Evolutionary conservation across 2,113 vertebrate genomes (phyloP), one percentile per base, ranked within the genome.

Genomic region (Cisticola juncidis): DNA sequence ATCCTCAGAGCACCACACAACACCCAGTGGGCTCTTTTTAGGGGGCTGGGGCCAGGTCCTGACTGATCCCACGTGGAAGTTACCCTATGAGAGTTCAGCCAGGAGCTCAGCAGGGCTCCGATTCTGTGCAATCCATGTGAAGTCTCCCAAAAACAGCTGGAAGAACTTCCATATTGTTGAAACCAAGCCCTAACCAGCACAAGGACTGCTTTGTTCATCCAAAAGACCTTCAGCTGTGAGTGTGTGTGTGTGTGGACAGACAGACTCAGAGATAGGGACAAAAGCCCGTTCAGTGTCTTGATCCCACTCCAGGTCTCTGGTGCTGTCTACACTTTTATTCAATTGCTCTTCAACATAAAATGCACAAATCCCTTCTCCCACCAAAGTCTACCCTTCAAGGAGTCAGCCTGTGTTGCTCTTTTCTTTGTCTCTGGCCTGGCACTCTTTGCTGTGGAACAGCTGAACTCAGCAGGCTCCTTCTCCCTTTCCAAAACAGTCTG

Each of bases 141-240:
- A 92, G 47, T 29, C 58, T 90, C 72, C 54, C 76, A 86, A 58
- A 62, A 88, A 84, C 68, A 93, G 88, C 82, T 95, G 94, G 72
- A 95, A 93, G 82, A 93, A 83, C 81, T 92, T 90, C 90, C 76
- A 92, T 92, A 56, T 78, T 92, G 76, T 86, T 92, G 76, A 94
- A 94, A 86, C 54, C 54, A 86, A 90, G 36, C 54, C 56, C 64
- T 93, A 92, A 71, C 28, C n/a, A 92, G 76, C 76, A 93, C 50
- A 90, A 96, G 88, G 38, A 65, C 42, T 68, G 88, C 80, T 92
- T 90, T 93, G 60, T 58, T 96, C 80, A 86, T 64, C 64, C 80
- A n/a, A 48, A 91, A 88, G 88, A 66, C 72, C 68, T 95, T 94
- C 86, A 90, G 90, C 93, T 92, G 82, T 35, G 58, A 50, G 42